A percentile compares a stretch with the other conserved stretches of the same genome.
Conservation (phyloP, 2,797 vertebrate genomes). For the Dryobates pubescens region DNA sequence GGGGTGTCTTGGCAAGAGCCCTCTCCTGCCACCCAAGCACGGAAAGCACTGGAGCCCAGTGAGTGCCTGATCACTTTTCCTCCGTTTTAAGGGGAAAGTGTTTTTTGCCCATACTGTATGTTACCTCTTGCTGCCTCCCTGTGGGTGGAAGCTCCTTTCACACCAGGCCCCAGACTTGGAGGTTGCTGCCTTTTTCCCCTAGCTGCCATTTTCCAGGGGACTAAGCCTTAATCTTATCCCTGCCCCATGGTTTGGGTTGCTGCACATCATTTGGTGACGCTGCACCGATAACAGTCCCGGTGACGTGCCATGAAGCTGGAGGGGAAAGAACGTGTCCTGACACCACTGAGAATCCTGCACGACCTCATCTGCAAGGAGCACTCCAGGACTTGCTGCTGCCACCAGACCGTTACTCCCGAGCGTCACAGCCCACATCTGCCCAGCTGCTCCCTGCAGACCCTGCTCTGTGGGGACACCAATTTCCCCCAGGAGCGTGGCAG, state of each 20-base stretch:
- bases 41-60: conserved; percentile 59
- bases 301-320: not conserved
- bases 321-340: not conserved
- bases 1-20: not conserved
- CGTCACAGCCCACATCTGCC: not conserved
- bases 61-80: conserved; percentile 57
- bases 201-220: conserved; percentile 52
- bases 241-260: conserved; percentile 43
- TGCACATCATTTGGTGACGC: conserved; percentile 1
- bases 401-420: not conserved
- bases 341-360: not conserved
- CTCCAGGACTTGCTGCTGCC: not conserved
- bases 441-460: not conserved
- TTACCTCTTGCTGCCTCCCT: conserved; percentile 64
- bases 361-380: not conserved
- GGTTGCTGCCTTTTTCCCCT: conserved; percentile 52
- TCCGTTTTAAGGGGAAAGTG: conserved; percentile 72
- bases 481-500: not conserved
- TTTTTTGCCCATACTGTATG: conserved; percentile 40
- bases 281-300: not conserved
- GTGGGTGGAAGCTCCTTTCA: conserved; percentile 63
- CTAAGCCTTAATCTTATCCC: conserved; percentile 74
- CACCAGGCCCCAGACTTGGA: conserved; percentile 32
- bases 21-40: not conserved
- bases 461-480: not conserved